A percentile compares a stretch with the other conserved stretches of the same genome.
Conservation (phyloP, 2,797 vertebrate genomes). For the Pempheris klunzingeri region DNA sequence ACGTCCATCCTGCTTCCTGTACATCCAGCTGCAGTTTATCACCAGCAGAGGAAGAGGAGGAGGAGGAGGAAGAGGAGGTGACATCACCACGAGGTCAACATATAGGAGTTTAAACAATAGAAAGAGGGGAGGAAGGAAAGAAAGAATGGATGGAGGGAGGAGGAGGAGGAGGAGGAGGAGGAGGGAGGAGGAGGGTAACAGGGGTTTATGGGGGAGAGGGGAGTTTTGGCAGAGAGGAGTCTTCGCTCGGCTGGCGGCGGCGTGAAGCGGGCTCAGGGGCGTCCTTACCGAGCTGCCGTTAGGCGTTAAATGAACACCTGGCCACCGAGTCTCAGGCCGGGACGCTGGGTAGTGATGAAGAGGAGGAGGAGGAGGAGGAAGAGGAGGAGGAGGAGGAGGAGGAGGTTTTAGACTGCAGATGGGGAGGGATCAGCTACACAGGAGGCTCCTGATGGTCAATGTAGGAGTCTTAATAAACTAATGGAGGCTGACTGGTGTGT, state of each 20-base stretch:
- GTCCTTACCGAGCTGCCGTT: conserved; percentile 63
- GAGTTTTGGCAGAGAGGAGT: conserved; percentile 68
- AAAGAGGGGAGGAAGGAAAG: conserved; percentile 25
- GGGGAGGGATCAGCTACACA: conserved; percentile 59
- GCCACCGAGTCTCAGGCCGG: conserved; percentile 52
- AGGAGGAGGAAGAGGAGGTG: conserved; percentile 8
- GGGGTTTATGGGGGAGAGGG: conserved; percentile 65
- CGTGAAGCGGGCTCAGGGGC: conserved; percentile 72
- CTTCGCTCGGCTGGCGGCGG: conserved; percentile 65
- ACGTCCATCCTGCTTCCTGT: conserved; percentile 42
- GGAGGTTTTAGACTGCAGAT: conserved; percentile 51
- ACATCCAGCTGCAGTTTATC: conserved; percentile 54
- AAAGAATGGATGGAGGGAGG: conserved; percentile 6
- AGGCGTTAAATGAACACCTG: conserved; percentile 80
- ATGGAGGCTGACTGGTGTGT: conserved; percentile 22
- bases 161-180: conserved; percentile 11
- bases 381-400: conserved; percentile 11
- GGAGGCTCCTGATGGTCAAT: conserved; percentile 64
- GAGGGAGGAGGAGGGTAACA: conserved; percentile 28
- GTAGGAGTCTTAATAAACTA: conserved; percentile 51
- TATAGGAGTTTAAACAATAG: conserved; percentile 37
- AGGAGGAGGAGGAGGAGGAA: conserved; percentile 42
- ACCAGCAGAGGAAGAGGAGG: conserved; percentile 19
- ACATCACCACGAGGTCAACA: conserved; percentile 8
- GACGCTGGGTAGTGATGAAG: conserved; percentile 48